phyloP scores from a whole-genome alignment of 2,113 vertebrate genomes.

The Calyptomena viridis region DNA sequence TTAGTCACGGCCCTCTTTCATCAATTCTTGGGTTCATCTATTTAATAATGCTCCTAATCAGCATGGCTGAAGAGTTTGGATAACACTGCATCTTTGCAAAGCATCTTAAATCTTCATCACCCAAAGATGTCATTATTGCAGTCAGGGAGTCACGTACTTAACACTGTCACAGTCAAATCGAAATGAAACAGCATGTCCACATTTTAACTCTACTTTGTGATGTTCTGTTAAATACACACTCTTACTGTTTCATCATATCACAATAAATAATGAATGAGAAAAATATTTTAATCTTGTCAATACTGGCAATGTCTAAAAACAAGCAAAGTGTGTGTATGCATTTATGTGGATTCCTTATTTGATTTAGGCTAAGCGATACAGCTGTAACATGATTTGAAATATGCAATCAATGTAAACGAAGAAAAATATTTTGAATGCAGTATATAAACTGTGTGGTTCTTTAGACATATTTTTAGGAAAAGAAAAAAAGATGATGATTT shows the following conservation, averaged over 20 bases:
- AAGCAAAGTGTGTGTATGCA: constrained; percentile 10
- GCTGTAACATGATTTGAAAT: constrained; percentile 71
- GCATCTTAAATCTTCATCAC: constrained; percentile 68
- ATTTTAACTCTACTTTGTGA: constrained; percentile 35
- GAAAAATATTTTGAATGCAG: constrained; percentile 74
- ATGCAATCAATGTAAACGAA: constrained; percentile 76
- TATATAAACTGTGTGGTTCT: constrained; percentile 61
- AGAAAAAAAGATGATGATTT: background rate
- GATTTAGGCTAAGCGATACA: constrained; percentile 71
- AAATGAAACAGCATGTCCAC: constrained; percentile 50
- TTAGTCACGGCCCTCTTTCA: background rate
- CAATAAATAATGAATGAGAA: constrained; percentile 49
- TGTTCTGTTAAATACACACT: constrained; percentile 24
- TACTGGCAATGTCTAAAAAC: constrained; percentile 31
- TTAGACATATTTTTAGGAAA: constrained; percentile 50
- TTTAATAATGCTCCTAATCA: constrained; percentile 46
- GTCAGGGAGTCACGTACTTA: constrained; percentile 46
- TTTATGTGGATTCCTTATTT: constrained; percentile 64
- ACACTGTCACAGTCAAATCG: constrained; percentile 17
- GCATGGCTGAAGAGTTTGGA: constrained; percentile 20
- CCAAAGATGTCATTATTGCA: constrained; percentile 58
- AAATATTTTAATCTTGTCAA: constrained; percentile 65
- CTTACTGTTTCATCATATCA: background rate
- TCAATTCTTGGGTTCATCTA: background rate
- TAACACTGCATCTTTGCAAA: constrained; percentile 61